These are phyloP conservation scores for Poeciliopsis retropinna DNA, from an alignment of 2,113 vertebrate genomes.

Conservation along the genomic window DNA sequence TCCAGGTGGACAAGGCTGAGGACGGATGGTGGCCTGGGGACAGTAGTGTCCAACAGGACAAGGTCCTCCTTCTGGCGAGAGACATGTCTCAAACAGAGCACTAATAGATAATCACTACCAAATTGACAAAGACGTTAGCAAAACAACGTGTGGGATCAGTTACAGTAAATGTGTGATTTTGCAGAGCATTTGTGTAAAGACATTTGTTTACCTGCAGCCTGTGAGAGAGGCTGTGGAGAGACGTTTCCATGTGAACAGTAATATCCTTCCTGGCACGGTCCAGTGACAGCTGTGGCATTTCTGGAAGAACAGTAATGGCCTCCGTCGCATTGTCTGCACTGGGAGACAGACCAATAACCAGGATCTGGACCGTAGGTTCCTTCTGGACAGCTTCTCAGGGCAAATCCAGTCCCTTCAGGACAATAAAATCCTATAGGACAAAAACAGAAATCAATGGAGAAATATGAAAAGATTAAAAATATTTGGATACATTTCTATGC, in stretches of 20 bases:
- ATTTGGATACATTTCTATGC: rapidly evolving
- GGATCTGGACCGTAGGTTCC: slow-evolving; percentile 81
- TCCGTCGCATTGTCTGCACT: slow-evolving; percentile 81
- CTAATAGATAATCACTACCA: not conserved
- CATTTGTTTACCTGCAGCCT: slow-evolving; percentile 70
- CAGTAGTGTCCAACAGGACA: slow-evolving; percentile 88
- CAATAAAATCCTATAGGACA: slow-evolving; percentile 86
- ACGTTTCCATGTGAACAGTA: slow-evolving; percentile 83
- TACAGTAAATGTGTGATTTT: not conserved
- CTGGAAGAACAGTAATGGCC: slow-evolving; percentile 82
- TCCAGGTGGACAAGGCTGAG: slow-evolving; percentile 84
- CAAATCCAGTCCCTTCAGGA: slow-evolving; percentile 79
- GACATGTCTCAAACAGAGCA: slow-evolving; percentile 19
- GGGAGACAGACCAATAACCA: slow-evolving; percentile 71
- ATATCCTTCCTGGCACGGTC: slow-evolving; percentile 84
- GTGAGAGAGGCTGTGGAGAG: slow-evolving; percentile 74
- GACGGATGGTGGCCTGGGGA: slow-evolving; percentile 75
- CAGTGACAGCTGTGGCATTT: slow-evolving; percentile 82
- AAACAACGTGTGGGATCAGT: not conserved
- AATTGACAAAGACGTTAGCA: too few relatives aligned
- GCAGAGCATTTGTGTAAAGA: not conserved
- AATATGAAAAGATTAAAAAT: not conserved
- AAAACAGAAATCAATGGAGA: slow-evolving; percentile 18
- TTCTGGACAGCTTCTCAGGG: slow-evolving; percentile 80
- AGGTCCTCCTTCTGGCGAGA: slow-evolving; percentile 81